Base-by-base conservation (phyloP, 1,140 invertebrate genomes). In the Aphaenogaster ashmeadi region DNA sequence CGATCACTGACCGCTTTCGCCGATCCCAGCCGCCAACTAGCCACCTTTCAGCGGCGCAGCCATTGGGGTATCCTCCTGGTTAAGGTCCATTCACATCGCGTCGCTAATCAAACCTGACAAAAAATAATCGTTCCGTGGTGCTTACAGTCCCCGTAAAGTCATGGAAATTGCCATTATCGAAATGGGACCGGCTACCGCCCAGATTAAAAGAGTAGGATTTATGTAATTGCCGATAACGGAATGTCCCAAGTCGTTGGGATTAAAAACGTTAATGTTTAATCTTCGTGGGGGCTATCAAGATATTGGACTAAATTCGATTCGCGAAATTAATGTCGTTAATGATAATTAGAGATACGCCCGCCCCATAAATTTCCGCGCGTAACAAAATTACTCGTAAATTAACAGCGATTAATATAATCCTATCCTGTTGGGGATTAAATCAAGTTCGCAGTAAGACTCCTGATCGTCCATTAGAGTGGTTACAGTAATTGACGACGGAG, bases 1-100 rank as follows among this genome's bases (percentile, higher is more conserved):
- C 91, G 91, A 92, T 92, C 91, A 92, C 90, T 92, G 90, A 91
- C 90, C 91, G 91, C 88, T 91, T 91, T 91, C 91, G 90, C 79
- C 91, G 90, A 92, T 87, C 90, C 89, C 87, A 72, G 88, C 91
- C 89, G 91, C 91, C 89, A 91, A 88, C 91, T 90, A 92, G 89
- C 90, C 91, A 91, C 88, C 91, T 92, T 92, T 92, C 91, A 92
- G 87, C 91, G 90, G 87, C 87, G 88, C 88, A 89, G 89, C 88
- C 90, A 91, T 92, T 86, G 88, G 86, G 86, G 90, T 87, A 92
- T 91, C 91, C 90, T 92, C 87, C 80, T 87, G 86, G 72, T 91
- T 90, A 91, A 91, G 90, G 89, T 88, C 90, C 90, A 90, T 91
- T 91, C 90, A 91, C 90, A 92, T 91, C 83, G 91, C 79, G 75